phyloP scores from a whole-genome alignment of 2,797 vertebrate genomes.

The Lates japonicus region DNA sequence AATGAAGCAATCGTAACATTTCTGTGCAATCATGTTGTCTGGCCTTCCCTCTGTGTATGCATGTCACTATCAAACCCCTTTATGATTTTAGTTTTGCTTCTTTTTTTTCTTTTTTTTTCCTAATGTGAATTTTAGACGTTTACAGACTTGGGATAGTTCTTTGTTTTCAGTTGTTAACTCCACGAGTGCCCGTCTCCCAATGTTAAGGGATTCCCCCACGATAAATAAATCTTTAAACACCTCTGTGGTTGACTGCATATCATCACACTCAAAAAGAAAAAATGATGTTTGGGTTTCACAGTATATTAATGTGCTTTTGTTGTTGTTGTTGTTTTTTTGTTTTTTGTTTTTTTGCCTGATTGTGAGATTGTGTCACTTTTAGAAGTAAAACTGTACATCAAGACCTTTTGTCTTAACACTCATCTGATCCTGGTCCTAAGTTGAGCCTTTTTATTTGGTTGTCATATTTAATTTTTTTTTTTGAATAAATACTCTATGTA shows the following conservation, averaged over 20 bases:
- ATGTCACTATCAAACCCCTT: constrained; percentile 4
- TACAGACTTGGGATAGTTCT: constrained; percentile 44
- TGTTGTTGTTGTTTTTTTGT: constrained; percentile 57
- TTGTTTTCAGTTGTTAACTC: constrained; percentile 51
- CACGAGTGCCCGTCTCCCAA: constrained; percentile 80
- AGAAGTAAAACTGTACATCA: constrained; percentile 70
- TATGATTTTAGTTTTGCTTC: not conserved
- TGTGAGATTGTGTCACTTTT: constrained; percentile 84
- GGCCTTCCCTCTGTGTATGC: constrained; percentile 11
- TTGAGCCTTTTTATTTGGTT: constrained; percentile 88
- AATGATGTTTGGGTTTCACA: constrained; percentile 82
- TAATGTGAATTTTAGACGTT: constrained; percentile 59
- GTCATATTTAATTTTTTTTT: constrained; percentile 89
- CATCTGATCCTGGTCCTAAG: constrained; percentile 84
- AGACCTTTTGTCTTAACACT: constrained; percentile 82
- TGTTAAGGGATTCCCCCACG: constrained; percentile 70
- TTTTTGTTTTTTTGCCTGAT: constrained; percentile 78
- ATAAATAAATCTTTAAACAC: constrained; percentile 80
- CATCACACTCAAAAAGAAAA: constrained; percentile 78
- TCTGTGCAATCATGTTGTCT: constrained; percentile 43
- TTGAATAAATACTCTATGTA: constrained; percentile 82
- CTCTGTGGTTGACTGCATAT: constrained; percentile 89
- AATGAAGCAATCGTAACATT: constrained; percentile 49
- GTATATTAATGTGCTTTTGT: constrained; percentile 80
- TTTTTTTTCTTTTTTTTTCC: not conserved